Conservation (phyloP, 2,888 invertebrate species). For the Augochlorella aurata region DNA sequence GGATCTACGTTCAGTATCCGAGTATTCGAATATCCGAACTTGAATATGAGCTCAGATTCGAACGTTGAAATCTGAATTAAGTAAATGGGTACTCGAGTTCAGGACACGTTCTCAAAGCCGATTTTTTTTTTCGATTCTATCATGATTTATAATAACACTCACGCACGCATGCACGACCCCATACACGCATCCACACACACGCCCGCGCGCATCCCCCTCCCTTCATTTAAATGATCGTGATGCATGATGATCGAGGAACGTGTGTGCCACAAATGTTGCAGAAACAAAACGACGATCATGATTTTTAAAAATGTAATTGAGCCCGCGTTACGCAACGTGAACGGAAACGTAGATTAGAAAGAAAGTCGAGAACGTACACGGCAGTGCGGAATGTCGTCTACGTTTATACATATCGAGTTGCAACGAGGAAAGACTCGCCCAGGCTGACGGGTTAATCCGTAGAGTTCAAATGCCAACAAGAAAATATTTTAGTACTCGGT, state of each 20-base stretch:
- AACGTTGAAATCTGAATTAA: neutral
- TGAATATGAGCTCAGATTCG: neutral
- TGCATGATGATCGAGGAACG: slow-evolving; percentile 1
- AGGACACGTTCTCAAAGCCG: neutral
- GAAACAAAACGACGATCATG: neutral
- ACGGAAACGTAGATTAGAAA: slow-evolving; percentile 11
- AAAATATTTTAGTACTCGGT: slow-evolving; percentile 76
- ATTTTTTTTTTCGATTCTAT: neutral
- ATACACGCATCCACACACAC: neutral
- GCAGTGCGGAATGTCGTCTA: slow-evolving; percentile 45
- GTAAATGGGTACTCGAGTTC: neutral
- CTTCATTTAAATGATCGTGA: neutral
- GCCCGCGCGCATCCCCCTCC: neutral
- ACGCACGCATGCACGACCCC: neutral
- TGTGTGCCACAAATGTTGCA: neutral
- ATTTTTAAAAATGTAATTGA: neutral
- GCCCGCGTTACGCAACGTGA: neutral
- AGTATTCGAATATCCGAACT: neutral
- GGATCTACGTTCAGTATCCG: neutral
- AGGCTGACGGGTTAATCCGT: slow-evolving; percentile 73
- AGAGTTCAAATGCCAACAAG: slow-evolving; percentile 80
- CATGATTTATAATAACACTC: neutral
- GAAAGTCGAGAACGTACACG: slow-evolving; percentile 56
- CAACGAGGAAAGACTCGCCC: slow-evolving; percentile 75
- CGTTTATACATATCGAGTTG: slow-evolving; percentile 42